These are phyloP conservation scores for Enteromius viviparus DNA, from an alignment of 2,797 vertebrate genomes.

Conservation along the genomic window DNA sequence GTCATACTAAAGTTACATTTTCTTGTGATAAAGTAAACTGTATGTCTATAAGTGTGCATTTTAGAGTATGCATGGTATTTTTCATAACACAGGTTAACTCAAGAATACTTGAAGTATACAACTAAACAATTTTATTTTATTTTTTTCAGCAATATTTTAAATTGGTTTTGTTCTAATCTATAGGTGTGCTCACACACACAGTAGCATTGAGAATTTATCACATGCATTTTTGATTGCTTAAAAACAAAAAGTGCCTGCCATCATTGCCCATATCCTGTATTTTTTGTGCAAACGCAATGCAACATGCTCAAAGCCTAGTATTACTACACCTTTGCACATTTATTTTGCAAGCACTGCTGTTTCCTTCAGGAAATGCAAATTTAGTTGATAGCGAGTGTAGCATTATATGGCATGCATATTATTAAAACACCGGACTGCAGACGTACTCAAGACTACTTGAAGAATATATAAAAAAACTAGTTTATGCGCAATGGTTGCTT, in stretches of 20 bases:
- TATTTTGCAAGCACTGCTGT: constrained; percentile 7
- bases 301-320: neutral
- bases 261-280: neutral
- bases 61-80: no score
- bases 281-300: neutral
- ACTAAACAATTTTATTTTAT: no score
- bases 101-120: no score
- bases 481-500: neutral
- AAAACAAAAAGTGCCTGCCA: neutral
- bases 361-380: neutral
- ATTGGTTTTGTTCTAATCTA: neutral
- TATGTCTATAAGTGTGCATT: neutral
- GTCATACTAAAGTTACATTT: neutral
- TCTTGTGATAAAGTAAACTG: neutral
- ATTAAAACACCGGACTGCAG: neutral
- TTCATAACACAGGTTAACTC: neutral
- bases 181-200: neutral
- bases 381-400: neutral
- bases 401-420: neutral
- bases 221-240: neutral
- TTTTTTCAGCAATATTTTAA: neutral
- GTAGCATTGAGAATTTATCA: neutral
- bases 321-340: neutral
- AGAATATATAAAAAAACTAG: neutral
- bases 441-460: neutral